phyloP scores from a whole-genome alignment of 1,140 invertebrate species.

The Halictus rubicundus region DNA sequence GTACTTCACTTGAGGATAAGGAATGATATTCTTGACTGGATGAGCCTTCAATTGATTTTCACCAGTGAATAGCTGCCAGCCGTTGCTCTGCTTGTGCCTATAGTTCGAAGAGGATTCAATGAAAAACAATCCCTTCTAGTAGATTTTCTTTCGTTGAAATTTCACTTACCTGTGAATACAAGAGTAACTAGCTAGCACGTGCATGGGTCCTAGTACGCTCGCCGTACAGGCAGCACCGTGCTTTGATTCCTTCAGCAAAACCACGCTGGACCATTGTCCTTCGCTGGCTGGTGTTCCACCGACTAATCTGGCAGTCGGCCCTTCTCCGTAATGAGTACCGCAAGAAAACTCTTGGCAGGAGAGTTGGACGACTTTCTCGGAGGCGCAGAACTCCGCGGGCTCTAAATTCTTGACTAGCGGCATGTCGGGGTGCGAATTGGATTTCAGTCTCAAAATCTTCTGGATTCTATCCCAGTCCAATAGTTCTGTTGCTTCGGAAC shows the following conservation, averaged over 20 bases:
- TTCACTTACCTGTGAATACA: slow-evolving; percentile 80
- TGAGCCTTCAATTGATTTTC: slow-evolving; percentile 73
- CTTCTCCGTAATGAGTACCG: slow-evolving; percentile 76
- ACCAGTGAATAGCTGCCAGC: slow-evolving; percentile 79
- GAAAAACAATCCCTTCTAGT: neutral
- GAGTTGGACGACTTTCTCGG: slow-evolving; percentile 79
- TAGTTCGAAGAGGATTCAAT: neutral
- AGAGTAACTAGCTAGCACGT: slow-evolving; percentile 82
- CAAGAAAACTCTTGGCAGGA: slow-evolving; percentile 83
- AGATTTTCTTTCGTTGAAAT: neutral
- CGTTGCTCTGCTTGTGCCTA: slow-evolving; percentile 74
- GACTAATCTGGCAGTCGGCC: slow-evolving; percentile 77
- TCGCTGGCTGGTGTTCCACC: slow-evolving; percentile 79
- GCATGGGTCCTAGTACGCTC: slow-evolving; percentile 82
- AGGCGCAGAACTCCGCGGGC: slow-evolving; percentile 75
- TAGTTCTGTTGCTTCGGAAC: slow-evolving; percentile 74
- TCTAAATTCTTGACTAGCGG: slow-evolving; percentile 78
- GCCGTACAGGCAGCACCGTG: slow-evolving; percentile 82
- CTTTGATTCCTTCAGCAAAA: slow-evolving; percentile 80
- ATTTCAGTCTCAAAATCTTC: slow-evolving; percentile 75
- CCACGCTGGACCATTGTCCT: slow-evolving; percentile 83
- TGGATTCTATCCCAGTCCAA: slow-evolving; percentile 60
- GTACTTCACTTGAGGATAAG: slow-evolving; percentile 84
- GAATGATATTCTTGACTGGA: slow-evolving; percentile 79
- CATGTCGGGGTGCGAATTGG: slow-evolving; percentile 64